Base-by-base conservation (phyloP, 2,888 invertebrate genomes). In the Smittia sp. region DNA sequence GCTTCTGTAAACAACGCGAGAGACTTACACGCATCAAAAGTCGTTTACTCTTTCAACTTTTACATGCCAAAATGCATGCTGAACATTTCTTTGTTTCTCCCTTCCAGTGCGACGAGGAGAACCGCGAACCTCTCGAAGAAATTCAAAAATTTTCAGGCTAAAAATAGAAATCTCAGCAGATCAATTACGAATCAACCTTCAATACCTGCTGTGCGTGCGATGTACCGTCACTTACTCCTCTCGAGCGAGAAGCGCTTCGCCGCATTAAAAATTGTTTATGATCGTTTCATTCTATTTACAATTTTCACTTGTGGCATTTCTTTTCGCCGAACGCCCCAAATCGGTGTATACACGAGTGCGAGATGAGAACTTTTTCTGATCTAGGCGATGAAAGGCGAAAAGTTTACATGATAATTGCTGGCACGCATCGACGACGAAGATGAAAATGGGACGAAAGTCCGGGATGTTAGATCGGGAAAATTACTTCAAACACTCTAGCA, bases 371-470 rank as follows among this genome's bases (percentile, higher is more conserved):
- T 32, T 6, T 32, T 32, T 32, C 9, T 32, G 32, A 32, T 32
- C 32, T 3, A 32, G 9, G 32, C 32, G 32, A 32, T 32, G 46
- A 46, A 46, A 46, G 11, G 15, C 15, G 46, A n/a, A 46, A 46
- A 46, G n/a, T 46, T 46, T 46, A 46, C 46, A 46, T 15, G 11
- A 11, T 46, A 46, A 46, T 11, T 46, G 46, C 15, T 46, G 46
- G 9, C n/a, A n/a, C n/a, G n/a, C n/a, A n/a, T n/a, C 32, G 32
- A 32, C 32, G 27, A 15, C n/a, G 39, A 66, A 20, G 66, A 18
- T 38, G 15, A 39, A 66, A 66, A 66, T 66, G 66, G 18, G 52
- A 66, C 39, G 32, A 66, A 25, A 66, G 38, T 66, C 66, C 66
- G 66, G 66, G 66, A 66, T 32, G 32, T 32, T 9, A 9, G 15